Evolutionary conservation across 2,113 vertebrate genomes (phyloP).

Genomic region (Camelus dromedarius): DNA sequence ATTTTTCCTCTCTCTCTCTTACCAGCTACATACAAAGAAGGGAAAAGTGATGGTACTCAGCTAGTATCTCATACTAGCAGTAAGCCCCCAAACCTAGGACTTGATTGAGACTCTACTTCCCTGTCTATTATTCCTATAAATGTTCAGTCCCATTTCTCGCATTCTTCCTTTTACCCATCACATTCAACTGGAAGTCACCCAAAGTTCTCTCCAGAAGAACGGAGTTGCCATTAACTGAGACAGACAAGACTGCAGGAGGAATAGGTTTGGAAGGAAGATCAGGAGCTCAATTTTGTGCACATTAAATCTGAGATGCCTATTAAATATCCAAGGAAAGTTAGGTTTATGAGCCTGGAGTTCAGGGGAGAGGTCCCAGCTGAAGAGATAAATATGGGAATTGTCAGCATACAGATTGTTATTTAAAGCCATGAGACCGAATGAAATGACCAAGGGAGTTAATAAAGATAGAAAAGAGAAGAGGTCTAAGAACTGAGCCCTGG

Average conservation of each 20-base stretch:
- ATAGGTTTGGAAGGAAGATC: constrained; percentile 24
- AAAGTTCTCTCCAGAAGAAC: constrained; percentile 13
- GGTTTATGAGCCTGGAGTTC: not conserved
- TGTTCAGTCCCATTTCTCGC: not conserved
- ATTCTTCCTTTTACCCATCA: constrained; percentile 14
- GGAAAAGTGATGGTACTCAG: not conserved
- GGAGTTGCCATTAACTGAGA: constrained; percentile 1
- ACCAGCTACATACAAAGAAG: not conserved
- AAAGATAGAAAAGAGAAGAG: constrained; percentile 13
- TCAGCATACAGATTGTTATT: not conserved
- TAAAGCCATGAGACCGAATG: constrained; percentile 28
- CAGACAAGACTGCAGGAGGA: not conserved
- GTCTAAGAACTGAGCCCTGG: constrained; percentile 31
- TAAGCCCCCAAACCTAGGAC: not conserved
- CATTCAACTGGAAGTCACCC: not conserved
- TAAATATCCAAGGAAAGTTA: constrained; percentile 29
- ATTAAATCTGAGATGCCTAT: constrained; percentile 12
- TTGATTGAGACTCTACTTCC: not conserved
- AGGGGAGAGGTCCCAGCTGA: not conserved
- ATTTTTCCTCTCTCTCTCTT: not conserved
- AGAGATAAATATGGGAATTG: not conserved
- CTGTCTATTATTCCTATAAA: not conserved
- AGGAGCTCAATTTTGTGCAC: constrained; percentile 9
- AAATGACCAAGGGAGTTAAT: constrained; percentile 55
- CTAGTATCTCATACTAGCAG: not conserved